Conservation (phyloP, 1,140 invertebrate species). For the Archivesica marissinica region DNA sequence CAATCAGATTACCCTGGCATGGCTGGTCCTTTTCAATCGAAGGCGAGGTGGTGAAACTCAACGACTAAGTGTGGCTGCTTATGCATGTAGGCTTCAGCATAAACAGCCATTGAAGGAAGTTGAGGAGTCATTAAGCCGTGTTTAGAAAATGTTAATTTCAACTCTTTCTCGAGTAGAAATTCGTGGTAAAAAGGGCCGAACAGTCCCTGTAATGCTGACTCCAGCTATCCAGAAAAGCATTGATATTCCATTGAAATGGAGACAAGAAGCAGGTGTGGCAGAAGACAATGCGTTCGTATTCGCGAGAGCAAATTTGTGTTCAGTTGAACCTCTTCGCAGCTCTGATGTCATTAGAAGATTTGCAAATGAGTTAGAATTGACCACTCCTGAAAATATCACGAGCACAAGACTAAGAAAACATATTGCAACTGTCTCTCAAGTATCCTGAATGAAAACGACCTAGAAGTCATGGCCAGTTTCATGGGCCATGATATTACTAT, state of each 20-base stretch:
- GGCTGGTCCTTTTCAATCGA: too few relatives aligned
- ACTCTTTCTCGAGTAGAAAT: slow-evolving; percentile 18
- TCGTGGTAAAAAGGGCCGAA: slow-evolving; percentile 34
- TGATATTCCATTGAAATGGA: slow-evolving; percentile 4
- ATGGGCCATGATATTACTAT: slow-evolving; percentile 71
- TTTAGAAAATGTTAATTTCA: slow-evolving; percentile 24
- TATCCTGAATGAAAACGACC: slow-evolving; percentile 65
- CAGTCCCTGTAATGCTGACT: slow-evolving; percentile 14
- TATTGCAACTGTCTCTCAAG: slow-evolving; percentile 42
- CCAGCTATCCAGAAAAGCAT: neutral
- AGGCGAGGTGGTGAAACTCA: slow-evolving; percentile 39
- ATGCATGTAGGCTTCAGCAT: too few relatives aligned
- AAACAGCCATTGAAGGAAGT: neutral
- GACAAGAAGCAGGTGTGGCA: too few relatives aligned
- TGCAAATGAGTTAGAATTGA: slow-evolving; percentile 10
- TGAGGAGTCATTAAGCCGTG: neutral
- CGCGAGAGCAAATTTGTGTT: neutral
- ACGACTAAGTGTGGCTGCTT: neutral
- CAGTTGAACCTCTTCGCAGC: slow-evolving; percentile 23
- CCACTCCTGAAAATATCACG: slow-evolving; percentile 18
- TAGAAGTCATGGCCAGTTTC: slow-evolving; percentile 67
- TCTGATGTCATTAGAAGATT: slow-evolving; percentile 34
- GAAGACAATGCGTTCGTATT: too few relatives aligned
- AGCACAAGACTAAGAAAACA: slow-evolving; percentile 44
- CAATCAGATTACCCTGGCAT: slow-evolving; percentile 31